Conservation (phyloP, 2,797 vertebrate genomes). For the Corythornis leucogaster region DNA sequence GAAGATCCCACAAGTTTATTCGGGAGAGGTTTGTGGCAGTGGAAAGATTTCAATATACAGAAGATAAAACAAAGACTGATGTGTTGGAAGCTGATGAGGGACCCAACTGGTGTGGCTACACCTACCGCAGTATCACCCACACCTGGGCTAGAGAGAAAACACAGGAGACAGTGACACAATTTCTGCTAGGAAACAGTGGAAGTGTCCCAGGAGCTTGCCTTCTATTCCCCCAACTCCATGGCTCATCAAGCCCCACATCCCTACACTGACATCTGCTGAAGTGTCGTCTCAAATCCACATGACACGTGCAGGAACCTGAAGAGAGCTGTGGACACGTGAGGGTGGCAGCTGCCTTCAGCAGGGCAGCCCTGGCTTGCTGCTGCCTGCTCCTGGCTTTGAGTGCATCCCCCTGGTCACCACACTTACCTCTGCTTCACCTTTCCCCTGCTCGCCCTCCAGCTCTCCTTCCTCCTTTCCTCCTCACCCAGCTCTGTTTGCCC, state of each 20-base stretch:
- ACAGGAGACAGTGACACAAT: neutral
- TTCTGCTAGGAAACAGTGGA: neutral
- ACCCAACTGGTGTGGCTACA: neutral
- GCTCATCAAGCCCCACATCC: neutral
- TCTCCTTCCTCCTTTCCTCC: neutral
- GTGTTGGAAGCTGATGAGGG: neutral
- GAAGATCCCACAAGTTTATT: neutral
- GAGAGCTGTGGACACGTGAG: neutral
- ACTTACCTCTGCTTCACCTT: neutral
- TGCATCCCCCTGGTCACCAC: neutral
- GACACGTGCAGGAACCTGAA: neutral
- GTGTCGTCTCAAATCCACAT: neutral
- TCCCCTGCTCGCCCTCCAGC: fast-evolving
- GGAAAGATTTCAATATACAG: neutral
- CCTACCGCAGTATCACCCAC: fast-evolving
- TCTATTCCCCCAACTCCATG: neutral
- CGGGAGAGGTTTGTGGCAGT: neutral
- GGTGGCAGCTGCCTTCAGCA: neutral
- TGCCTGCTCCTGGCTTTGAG: neutral
- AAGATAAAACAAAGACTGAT: neutral
- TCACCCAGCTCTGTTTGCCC: neutral
- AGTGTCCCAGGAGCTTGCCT: neutral
- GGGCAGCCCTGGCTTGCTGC: fast-evolving
- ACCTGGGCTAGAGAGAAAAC: neutral
- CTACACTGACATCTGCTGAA: neutral